Conservation (phyloP, 2,113 vertebrate species). For the Apteryx mantelli region DNA sequence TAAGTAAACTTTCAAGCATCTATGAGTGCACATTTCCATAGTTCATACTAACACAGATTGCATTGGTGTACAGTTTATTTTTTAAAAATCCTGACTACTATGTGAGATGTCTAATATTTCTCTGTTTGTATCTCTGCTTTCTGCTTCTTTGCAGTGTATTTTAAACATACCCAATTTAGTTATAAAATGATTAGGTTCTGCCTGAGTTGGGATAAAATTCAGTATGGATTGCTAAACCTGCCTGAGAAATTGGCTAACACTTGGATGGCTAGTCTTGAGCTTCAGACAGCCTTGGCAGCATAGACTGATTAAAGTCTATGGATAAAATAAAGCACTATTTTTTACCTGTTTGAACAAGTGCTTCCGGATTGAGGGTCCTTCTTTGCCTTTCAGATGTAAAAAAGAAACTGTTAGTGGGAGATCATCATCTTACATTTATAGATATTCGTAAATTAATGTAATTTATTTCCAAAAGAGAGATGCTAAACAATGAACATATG, state of each 20-base stretch:
- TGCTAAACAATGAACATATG: fast-evolving
- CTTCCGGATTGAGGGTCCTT: not conserved
- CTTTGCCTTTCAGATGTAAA: not conserved
- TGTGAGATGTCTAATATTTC: not conserved
- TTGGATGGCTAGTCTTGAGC: not conserved
- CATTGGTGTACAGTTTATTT: not conserved
- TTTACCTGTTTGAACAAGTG: not conserved
- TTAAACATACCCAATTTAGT: not conserved
- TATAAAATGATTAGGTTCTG: not conserved
- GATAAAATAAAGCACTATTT: not conserved
- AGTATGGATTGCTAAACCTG: not conserved
- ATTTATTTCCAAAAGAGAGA: not conserved
- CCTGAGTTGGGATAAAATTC: not conserved
- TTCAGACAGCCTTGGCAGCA: not conserved
- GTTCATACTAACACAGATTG: not conserved
- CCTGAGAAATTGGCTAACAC: not conserved
- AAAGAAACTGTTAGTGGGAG: not conserved
- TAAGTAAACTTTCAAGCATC: not conserved
- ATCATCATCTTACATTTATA: not conserved
- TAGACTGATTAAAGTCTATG: not conserved
- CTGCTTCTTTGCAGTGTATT: not conserved
- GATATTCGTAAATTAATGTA: not conserved
- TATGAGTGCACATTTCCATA: fast-evolving
- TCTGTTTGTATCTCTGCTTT: not conserved
- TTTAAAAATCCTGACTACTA: not conserved